Evolutionary conservation across 2,888 invertebrate species (phyloP), one percentile per base, ranked within the genome.

Genomic region (Cephalotes varians): DNA sequence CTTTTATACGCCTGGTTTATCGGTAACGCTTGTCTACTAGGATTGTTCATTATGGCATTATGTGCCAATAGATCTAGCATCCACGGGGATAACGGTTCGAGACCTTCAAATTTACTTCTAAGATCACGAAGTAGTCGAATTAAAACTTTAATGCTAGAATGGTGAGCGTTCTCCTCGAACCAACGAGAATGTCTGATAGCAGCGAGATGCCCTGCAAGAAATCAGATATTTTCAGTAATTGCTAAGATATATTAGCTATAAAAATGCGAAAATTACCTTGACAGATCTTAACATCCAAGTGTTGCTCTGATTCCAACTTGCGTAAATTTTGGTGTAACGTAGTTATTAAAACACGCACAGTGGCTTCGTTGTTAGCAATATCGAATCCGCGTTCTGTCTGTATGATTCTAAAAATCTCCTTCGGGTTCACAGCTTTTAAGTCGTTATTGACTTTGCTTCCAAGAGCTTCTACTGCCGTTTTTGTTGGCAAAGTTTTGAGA

Each of bases 81-180:
- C 99, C 99, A 99, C 0, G 99, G 98, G 1, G 98, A 98, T 10
- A 99, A 95, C 1, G 98, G 97, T 84, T 98, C 96, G 83, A 99
- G 96, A 0, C 99, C 99, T 86, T 97, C 96, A 95, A 98, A 99
- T 21, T 99, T 96, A 74, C 96, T 96, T 90, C 98, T 97, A 92
- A 99, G 96, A 95, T 99, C 99, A 85, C 99, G 96, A n/a, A 99
- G 95, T 34, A 99, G 96, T 1, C 99, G 96, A 90, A 99, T 99
- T 18, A 99, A 95, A 7, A 98, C 98, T 96, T 99, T 99, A 84
- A 99, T 98, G 31, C 98, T 98, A 6, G 99, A 99, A 94, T 99
- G 99, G 93, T 98, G 98, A 0, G 98, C 99, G 93, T 99, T 99
- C 94, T 99, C 99, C 93, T 99, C 99, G 94, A 99, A 99, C 99